Percentiles rank a stretch among this genome's conserved stretches.
Conservation (phyloP, 2,797 vertebrate genomes). For the Enteromius treurensis region DNA sequence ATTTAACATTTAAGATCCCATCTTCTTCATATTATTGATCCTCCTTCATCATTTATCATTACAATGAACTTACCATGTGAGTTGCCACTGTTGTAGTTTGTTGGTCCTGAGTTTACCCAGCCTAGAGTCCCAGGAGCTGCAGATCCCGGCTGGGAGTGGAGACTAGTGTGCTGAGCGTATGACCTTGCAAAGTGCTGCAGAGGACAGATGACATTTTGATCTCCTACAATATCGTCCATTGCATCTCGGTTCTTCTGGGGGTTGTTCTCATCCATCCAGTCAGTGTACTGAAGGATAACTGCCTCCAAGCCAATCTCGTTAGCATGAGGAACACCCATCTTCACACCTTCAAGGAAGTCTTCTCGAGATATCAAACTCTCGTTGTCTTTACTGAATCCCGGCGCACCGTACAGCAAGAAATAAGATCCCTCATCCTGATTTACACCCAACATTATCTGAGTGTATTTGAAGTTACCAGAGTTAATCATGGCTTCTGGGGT, state of each 20-base stretch:
- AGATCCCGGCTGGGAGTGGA: conserved; percentile 64
- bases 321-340: conserved; percentile 87
- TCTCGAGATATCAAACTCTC: conserved; percentile 91
- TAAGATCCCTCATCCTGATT: conserved; percentile 92
- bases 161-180: conserved; percentile 78
- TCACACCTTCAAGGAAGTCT: conserved; percentile 88
- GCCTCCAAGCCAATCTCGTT: conserved; percentile 91
- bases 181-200: conserved; percentile 83
- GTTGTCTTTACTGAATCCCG: conserved; percentile 94
- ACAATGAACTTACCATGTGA: conserved; percentile 67
- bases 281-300: conserved; percentile 91
- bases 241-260: conserved; percentile 87
- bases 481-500: conserved; percentile 84
- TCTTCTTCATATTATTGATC: neutral
- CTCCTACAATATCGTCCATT: conserved; percentile 90
- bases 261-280: conserved; percentile 91
- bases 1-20: neutral
- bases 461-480: conserved; percentile 84
- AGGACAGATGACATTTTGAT: conserved; percentile 93
- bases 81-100: conserved; percentile 69
- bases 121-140: conserved; percentile 53
- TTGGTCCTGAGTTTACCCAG: conserved; percentile 58
- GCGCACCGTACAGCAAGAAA: conserved; percentile 90
- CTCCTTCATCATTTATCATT: conserved; percentile 5
- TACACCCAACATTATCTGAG: conserved; percentile 87